phyloP scores from a whole-genome alignment of 2,888 invertebrate genomes.

The Philopedon plagiatum region DNA sequence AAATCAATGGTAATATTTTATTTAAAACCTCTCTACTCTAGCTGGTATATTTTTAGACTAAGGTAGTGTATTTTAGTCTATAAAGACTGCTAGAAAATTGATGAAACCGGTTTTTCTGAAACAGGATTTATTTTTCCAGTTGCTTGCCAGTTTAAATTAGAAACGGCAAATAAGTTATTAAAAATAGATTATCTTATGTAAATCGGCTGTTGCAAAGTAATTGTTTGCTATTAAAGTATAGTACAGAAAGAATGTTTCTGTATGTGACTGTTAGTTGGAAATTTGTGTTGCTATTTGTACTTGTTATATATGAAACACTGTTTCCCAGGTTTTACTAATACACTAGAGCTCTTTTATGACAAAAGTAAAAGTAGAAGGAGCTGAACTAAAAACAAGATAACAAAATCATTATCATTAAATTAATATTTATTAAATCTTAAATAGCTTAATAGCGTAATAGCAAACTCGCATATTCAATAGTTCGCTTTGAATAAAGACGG shows the following conservation, averaged over 20 bases:
- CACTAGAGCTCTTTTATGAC: too few species aligned
- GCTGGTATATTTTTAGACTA: slow-evolving; percentile 20
- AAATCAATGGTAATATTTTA: slow-evolving; percentile 29
- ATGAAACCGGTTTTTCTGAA: slow-evolving; percentile 20
- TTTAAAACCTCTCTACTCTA: slow-evolving; percentile 17
- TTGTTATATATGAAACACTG: too few species aligned
- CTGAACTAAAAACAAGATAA: too few species aligned
- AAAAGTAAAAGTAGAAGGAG: too few species aligned
- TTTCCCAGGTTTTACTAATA: too few species aligned
- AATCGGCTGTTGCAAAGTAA: slow-evolving; percentile 18
- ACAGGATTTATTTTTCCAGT: slow-evolving; percentile 7
- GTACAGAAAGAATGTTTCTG: slow-evolving; percentile 34
- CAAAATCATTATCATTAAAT: too few species aligned
- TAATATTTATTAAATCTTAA: too few species aligned
- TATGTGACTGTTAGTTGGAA: slow-evolving; percentile 33
- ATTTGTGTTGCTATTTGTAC: slow-evolving; percentile 29
- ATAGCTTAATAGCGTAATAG: too few species aligned
- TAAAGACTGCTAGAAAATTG: slow-evolving; percentile 21
- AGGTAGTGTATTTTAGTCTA: slow-evolving; percentile 18
- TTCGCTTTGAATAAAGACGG: too few species aligned
- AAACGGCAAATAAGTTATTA: background rate
- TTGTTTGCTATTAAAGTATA: slow-evolving; percentile 9
- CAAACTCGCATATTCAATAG: too few species aligned
- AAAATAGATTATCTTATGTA: too few species aligned
- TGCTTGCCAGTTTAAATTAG: slow-evolving; percentile 12